phyloP scores from a whole-genome alignment of 2,888 invertebrate species.

The Apodemia mormo region DNA sequence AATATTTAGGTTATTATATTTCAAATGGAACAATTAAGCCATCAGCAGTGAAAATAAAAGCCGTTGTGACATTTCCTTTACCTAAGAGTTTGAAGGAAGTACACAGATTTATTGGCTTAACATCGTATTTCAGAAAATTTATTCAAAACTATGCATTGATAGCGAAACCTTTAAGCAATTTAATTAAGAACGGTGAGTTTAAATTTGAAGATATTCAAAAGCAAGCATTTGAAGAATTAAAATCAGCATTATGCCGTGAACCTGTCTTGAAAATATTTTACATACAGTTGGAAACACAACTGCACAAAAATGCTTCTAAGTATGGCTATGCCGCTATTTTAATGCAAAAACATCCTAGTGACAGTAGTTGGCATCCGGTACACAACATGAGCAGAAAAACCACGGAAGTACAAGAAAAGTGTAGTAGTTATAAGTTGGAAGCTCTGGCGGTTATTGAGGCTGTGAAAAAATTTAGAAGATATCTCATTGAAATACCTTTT shows the following conservation, averaged over 20 bases:
- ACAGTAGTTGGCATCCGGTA: conserved; percentile 32
- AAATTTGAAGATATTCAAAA: conserved; percentile 25
- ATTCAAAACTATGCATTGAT: conserved; percentile 40
- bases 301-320: conserved; percentile 35
- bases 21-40: no score
- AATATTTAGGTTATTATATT: no score
- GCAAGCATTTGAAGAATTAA: conserved; percentile 21
- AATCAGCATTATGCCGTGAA: no score
- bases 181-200: conserved; percentile 27
- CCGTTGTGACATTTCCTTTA: no score
- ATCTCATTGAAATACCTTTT: conserved; percentile 37
- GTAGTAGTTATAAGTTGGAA: conserved; percentile 38
- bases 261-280: no score
- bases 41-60: no score
- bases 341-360: conserved; percentile 30
- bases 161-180: conserved; percentile 37
- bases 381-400: conserved; percentile 38
- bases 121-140: conserved; percentile 40
- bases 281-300: no score
- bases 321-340: conserved; percentile 34
- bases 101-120: conserved; percentile 34
- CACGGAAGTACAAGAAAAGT: conserved; percentile 30
- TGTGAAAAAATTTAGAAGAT: conserved; percentile 37
- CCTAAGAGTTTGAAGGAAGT: no score
- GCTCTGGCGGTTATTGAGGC: conserved; percentile 35